A percentile compares a stretch with the other conserved stretches of the same genome.
These are phyloP conservation scores for Drosophila seclusa DNA, from an alignment of 2,888 invertebrate species.

Conservation along the genomic window DNA sequence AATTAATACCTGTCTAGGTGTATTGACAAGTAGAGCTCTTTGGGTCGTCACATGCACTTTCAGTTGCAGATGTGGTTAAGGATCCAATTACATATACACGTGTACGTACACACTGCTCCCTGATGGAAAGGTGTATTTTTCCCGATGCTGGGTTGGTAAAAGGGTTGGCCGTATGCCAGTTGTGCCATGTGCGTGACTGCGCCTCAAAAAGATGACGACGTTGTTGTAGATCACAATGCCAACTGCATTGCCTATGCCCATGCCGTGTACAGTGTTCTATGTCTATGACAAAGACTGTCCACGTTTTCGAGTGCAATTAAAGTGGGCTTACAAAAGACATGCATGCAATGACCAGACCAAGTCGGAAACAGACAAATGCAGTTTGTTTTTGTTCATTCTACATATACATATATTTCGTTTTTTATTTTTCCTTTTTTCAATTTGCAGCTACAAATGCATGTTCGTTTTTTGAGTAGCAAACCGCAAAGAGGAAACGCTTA, in stretches of 20 bases:
- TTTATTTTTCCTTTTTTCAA: slow-evolving; percentile 48
- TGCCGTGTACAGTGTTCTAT: slow-evolving; percentile 26
- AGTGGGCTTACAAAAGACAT: slow-evolving; percentile 39
- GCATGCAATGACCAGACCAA: slow-evolving; percentile 22
- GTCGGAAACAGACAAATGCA: slow-evolving; percentile 11
- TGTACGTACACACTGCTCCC: not conserved
- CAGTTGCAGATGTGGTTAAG: not conserved
- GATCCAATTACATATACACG: not conserved
- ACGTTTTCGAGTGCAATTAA: slow-evolving; percentile 39
- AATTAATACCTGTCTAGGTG: not conserved
- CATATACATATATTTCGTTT: slow-evolving; percentile 10
- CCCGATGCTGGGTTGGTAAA: slow-evolving; percentile 1
- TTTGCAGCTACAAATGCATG: slow-evolving; percentile 65
- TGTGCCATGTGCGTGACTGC: slow-evolving; percentile 29
- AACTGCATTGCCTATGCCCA: slow-evolving; percentile 19
- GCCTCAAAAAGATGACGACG: slow-evolving; percentile 18
- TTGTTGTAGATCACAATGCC: slow-evolving; percentile 12
- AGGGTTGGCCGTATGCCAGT: slow-evolving; percentile 12
- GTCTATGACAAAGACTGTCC: slow-evolving; percentile 41
- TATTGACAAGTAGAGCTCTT: not conserved
- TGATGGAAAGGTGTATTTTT: slow-evolving; percentile 15
- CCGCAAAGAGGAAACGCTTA: slow-evolving; percentile 59
- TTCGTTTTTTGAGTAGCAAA: slow-evolving; percentile 28
- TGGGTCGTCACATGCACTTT: not conserved
- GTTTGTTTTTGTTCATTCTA: slow-evolving; percentile 10